phyloP scores from a whole-genome alignment of 35 echinoderm and acorn worm species.

The Lytechinus variegatus region DNA sequence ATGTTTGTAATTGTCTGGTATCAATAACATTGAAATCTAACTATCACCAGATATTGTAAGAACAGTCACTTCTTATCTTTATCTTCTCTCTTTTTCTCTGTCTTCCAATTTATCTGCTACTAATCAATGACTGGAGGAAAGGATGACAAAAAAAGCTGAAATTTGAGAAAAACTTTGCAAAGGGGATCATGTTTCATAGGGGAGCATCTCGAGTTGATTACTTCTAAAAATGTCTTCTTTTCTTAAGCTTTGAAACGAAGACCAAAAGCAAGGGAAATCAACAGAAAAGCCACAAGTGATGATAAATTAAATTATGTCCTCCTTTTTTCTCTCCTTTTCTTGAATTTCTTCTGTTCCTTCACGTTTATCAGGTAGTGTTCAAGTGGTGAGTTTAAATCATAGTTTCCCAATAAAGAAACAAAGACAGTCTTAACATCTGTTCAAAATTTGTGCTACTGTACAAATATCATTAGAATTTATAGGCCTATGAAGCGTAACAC shows the following conservation, averaged over 20 bases:
- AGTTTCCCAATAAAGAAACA: background rate
- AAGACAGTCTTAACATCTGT: background rate
- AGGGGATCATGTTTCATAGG: background rate
- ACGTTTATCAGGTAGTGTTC: background rate
- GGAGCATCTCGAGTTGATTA: slow-evolving; percentile 29
- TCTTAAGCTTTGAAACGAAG: slow-evolving; percentile 27
- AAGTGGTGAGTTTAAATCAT: background rate
- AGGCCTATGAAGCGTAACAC: background rate
- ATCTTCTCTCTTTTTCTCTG: background rate
- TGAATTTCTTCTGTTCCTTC: background rate
- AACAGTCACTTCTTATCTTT: background rate
- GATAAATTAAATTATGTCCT: slow-evolving; percentile 22
- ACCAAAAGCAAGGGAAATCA: slow-evolving; percentile 41
- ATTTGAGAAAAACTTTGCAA: background rate
- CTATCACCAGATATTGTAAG: no score
- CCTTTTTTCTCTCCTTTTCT: background rate
- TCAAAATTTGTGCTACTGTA: background rate
- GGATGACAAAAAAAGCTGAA: background rate
- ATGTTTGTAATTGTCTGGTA: background rate
- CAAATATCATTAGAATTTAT: background rate
- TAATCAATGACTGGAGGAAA: background rate
- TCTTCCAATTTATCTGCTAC: background rate
- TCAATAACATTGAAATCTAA: background rate
- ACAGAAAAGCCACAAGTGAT: slow-evolving; percentile 29
- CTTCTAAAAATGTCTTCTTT: slow-evolving; percentile 35